These are phyloP conservation scores for Eristalinus aeneus DNA, from an alignment of 2,888 invertebrate species.

Conservation along the genomic window DNA sequence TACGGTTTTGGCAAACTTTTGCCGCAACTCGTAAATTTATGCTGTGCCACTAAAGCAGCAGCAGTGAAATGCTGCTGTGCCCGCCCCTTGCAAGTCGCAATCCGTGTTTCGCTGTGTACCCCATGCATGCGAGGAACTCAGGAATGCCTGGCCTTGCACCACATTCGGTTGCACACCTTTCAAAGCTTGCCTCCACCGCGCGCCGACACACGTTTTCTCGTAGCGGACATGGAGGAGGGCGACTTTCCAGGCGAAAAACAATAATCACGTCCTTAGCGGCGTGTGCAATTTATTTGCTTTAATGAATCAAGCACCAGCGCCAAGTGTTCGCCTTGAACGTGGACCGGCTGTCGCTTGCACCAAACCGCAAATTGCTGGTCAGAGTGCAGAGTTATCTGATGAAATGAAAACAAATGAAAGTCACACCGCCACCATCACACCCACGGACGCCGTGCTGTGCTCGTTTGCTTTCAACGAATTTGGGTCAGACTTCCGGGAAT, in stretches of 20 bases:
- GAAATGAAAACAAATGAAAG: conserved; percentile 56
- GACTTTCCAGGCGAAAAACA: background rate
- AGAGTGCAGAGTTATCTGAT: conserved; percentile 32
- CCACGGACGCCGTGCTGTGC: background rate
- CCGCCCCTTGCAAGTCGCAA: background rate
- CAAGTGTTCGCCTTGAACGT: background rate
- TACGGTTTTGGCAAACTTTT: background rate
- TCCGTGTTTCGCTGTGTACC: background rate
- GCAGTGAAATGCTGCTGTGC: background rate
- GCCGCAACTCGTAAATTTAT: background rate
- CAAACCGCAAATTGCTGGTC: conserved; percentile 34
- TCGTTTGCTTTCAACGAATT: background rate
- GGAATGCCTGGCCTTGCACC: conserved; percentile 30
- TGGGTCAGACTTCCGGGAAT: conserved; percentile 1
- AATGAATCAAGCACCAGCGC: conserved; percentile 35
- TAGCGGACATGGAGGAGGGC: background rate
- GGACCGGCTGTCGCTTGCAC: background rate
- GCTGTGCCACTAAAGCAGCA: background rate
- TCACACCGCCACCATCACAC: conserved; percentile 21
- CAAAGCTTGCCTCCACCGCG: background rate
- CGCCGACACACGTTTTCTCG: background rate
- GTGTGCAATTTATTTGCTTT: conserved; percentile 35
- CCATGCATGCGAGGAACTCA: conserved; percentile 1
- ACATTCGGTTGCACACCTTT: background rate
- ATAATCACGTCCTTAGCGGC: conserved; percentile 15